Base-by-base conservation (phyloP, 2,888 invertebrate genomes). In the Caenorhabditis doughertyi region DNA sequence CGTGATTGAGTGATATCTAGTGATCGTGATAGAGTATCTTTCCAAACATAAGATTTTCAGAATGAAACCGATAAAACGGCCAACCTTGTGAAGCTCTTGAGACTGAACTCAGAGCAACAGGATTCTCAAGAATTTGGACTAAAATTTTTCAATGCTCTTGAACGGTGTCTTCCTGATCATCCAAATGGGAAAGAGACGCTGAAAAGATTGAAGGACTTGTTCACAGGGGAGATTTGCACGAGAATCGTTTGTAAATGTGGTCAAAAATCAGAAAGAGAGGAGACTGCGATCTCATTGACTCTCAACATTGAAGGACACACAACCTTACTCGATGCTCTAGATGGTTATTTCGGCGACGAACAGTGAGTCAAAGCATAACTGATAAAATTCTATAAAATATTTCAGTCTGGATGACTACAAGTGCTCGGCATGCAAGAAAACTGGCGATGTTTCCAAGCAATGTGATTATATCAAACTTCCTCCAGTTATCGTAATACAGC, bases 111-210 rank as follows among this genome's bases (percentile, higher is more conserved):
- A 32, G 88, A 89, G 60, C 91, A 91, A 67, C 91, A 91, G 35
- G 91, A 91, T 77, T 88, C 90, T 1, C 89, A 89, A 62, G 91
- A 91, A 79, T 91, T 91, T 79, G 86, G 88, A 8, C 68, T 87
- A 11, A 83, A 88, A 58, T 86, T 91, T 56, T 90, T 91, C 84
- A 86, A 88, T 42, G 88, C 89, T 3, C 82, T 91, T 21, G 90
- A 90, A 29, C 85, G 89, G 7, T 83, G 87, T 76, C 84, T 91
- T 13, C 79, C 72, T 18, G 67, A 62, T 5, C 91, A 91, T 80
- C 89, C 90, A 3, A 89, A 90, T 65, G 90, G 90, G 16, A 70
- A 74, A 16, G 60, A 29, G 1, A 72, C 85, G 1, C 42, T 74
- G 9, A 27, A 70, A 11, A n/a, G 84, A 23, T 81, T 90, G 13